phyloP scores from a whole-genome alignment of 2,888 invertebrate species.

The Meiosimyza platycephala region DNA sequence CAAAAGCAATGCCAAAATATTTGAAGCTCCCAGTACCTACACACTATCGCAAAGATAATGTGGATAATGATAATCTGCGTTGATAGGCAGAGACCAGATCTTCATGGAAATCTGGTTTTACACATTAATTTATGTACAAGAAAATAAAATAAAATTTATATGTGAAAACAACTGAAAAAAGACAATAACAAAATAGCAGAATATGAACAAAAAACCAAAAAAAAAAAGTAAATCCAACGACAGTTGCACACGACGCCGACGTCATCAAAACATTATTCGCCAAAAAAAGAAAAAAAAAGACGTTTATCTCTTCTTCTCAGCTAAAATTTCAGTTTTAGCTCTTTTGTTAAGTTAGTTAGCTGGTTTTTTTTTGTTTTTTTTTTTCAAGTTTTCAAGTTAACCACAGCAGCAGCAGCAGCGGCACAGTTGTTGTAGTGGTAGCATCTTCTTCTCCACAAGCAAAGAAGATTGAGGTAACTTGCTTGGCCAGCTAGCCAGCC shows the following conservation, averaged over 20 bases:
- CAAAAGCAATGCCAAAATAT: conserved; percentile 2
- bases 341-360: neutral
- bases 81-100: conserved; percentile 44
- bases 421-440: neutral
- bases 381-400: conserved; percentile 21
- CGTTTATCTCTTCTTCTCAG: conserved; percentile 14
- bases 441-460: conserved; percentile 16
- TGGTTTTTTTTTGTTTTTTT: neutral
- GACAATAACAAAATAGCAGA: neutral
- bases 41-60: conserved; percentile 17
- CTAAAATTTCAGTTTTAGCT: conserved; percentile 11
- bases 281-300: conserved; percentile 16
- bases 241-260: conserved; percentile 3
- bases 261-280: conserved; percentile 19
- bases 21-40: conserved; percentile 18
- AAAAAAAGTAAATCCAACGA: conserved; percentile 10
- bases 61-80: neutral
- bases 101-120: conserved; percentile 53
- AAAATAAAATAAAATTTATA: conserved; percentile 9
- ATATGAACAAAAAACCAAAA: conserved; percentile 3
- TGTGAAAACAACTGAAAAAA: neutral
- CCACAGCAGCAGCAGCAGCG: conserved; percentile 22
- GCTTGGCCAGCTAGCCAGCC: conserved; percentile 37
- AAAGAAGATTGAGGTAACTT: conserved; percentile 21
- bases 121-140: conserved; percentile 29